Conservation (phyloP, 2,888 invertebrate genomes). For the Philereme vetulata region DNA sequence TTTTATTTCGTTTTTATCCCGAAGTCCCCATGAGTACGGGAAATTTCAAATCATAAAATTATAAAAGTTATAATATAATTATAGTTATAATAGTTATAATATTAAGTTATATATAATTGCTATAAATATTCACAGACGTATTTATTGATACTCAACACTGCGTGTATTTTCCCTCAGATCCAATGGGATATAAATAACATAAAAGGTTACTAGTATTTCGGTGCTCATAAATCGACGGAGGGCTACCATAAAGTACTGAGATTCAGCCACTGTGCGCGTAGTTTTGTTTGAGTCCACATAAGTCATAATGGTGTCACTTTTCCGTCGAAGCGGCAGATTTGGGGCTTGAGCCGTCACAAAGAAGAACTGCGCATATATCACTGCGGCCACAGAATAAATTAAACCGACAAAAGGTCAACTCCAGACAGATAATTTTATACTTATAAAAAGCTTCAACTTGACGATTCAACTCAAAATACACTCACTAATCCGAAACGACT, state of each 20-base stretch:
- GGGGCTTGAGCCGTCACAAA: slow-evolving; percentile 34
- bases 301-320: slow-evolving; percentile 56
- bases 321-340: slow-evolving; percentile 42
- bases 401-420: slow-evolving; percentile 4
- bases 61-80: too few relatives aligned
- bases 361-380: slow-evolving; percentile 26
- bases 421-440: neutral
- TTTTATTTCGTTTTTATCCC: too few relatives aligned
- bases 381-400: slow-evolving; percentile 25
- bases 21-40: too few relatives aligned
- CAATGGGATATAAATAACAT: slow-evolving; percentile 26
- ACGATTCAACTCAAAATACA: too few relatives aligned
- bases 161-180: slow-evolving; percentile 18
- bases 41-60: too few relatives aligned
- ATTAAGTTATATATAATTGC: too few relatives aligned
- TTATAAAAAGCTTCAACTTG: too few relatives aligned
- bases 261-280: slow-evolving; percentile 41
- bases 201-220: slow-evolving; percentile 27
- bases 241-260: slow-evolving; percentile 40
- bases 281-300: slow-evolving; percentile 52
- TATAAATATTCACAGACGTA: neutral
- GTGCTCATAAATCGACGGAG: slow-evolving; percentile 33
- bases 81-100: too few relatives aligned
- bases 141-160: slow-evolving; percentile 21
- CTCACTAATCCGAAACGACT: too few relatives aligned